Evolutionary conservation across 2,888 invertebrate genomes (phyloP), one percentile per base, ranked within the genome.

Genomic region (Drosophila neoperkinsi): DNA sequence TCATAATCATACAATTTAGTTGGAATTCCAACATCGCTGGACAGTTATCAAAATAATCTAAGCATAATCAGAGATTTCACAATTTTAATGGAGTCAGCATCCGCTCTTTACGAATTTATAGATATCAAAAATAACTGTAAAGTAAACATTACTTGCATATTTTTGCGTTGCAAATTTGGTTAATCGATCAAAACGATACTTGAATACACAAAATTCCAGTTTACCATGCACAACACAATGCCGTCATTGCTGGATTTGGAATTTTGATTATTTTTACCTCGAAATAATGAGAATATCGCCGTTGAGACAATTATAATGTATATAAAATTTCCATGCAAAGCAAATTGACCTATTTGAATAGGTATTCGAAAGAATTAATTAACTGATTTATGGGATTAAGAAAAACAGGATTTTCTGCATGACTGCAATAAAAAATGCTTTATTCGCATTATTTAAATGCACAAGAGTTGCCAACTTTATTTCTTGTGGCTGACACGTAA

Each of bases 171-270:
- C 63, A 43, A 67, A 76, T 86, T 88, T 88, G 77, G 81, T 60
- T 84, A 86, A 84, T 84, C 84, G 89, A 86, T 86, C 61, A 80
- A 65, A 67, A 74, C 65, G 68, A 63, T 55, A 57, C 63, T 68
- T 82, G 71, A 65, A 77, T 74, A 84, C 68, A 69, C 66, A 79
- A 64, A 58, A 74, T 61, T 64, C 25, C 51, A 60, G 69, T 66
- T 84, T 74, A 62, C 55, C 72, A 85, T 88, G 86, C 86, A 70
- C 65, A 59, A 46, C 63, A 49, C 59, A 69, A 31, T 60, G 49
- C 51, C 46, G 46, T 49, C 59, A 72, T 66, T 41, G 53, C 49
- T 61, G 33, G 28, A 65, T 65, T 71, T 61, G 56, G 59, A 60
- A 57, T 53, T 73, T 63, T 53, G 46, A 41, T 67, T 76, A 60